These are phyloP conservation scores for Labeo catla DNA, from an alignment of 2,113 vertebrate genomes.

Conservation along the genomic window DNA sequence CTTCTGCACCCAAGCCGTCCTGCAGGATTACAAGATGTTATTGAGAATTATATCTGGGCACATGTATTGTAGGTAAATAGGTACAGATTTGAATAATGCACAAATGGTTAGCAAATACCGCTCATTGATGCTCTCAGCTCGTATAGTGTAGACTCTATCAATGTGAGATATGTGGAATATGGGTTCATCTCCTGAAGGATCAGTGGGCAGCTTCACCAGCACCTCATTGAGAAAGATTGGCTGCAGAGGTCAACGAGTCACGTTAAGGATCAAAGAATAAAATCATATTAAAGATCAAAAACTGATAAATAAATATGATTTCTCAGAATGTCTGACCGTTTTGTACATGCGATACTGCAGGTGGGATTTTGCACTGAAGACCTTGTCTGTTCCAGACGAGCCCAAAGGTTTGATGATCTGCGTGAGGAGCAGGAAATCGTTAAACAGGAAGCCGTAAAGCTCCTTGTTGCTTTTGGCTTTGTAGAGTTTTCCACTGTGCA, in stretches of 20 bases:
- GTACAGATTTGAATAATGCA: neutral
- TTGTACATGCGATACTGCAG: constrained; percentile 99
- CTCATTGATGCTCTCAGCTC: constrained; percentile 96
- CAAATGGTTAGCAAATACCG: constrained; percentile 73
- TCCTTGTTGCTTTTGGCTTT: constrained; percentile 99
- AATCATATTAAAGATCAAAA: neutral
- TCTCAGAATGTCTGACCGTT: constrained; percentile 79
- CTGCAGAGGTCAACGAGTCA: constrained; percentile 72
- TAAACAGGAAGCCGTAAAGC: constrained; percentile 97
- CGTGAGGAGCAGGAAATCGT: constrained; percentile 98
- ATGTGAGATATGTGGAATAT: constrained; percentile 99
- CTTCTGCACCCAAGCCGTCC: constrained; percentile 99
- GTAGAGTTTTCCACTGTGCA: constrained; percentile 97
- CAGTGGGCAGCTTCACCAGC: constrained; percentile 95
- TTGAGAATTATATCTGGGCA: neutral
- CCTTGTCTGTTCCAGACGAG: constrained; percentile 90
- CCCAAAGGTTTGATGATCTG: constrained; percentile 95
- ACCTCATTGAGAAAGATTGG: constrained; percentile 99
- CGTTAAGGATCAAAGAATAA: neutral
- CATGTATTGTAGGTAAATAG: neutral
- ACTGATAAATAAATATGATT: neutral
- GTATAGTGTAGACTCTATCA: constrained; percentile 94
- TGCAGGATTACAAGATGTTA: constrained; percentile 54
- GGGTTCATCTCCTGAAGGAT: constrained; percentile 97
- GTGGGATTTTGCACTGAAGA: constrained; percentile 97